These are phyloP conservation scores for Anarhynchus alexandrinus DNA, from an alignment of 2,113 vertebrate genomes.

Conservation along the genomic window DNA sequence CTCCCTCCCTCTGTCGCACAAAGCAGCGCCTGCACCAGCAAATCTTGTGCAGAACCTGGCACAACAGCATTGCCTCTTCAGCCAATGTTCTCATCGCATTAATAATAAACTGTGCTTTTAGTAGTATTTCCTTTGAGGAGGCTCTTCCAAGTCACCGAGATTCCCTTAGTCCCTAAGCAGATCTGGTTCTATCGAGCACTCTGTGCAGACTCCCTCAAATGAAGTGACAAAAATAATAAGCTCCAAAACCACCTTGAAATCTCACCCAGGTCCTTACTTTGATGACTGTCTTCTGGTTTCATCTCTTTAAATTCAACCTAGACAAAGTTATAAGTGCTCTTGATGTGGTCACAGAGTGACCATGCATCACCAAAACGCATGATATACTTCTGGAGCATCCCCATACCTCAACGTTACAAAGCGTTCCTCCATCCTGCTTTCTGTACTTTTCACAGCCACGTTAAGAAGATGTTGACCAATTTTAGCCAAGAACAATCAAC, in stretches of 20 bases:
- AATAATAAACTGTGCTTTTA: not conserved
- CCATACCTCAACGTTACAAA: rapidly evolving
- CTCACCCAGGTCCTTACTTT: not conserved
- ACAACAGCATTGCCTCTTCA: not conserved
- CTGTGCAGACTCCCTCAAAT: not conserved
- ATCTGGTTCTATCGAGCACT: not conserved
- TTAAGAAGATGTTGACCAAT: not conserved
- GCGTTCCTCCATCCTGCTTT: not conserved
- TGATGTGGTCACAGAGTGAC: not conserved
- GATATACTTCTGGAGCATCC: not conserved
- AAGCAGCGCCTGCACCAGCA: not conserved
- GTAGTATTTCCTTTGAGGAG: not conserved
- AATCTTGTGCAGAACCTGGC: not conserved
- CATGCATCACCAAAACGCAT: not conserved
- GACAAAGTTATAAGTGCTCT: not conserved
- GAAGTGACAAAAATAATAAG: not conserved
- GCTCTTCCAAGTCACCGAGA: not conserved
- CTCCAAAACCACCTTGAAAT: not conserved
- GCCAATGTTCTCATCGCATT: not conserved
- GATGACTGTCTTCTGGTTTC: not conserved
- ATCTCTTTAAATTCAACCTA: not conserved
- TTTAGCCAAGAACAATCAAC: not conserved
- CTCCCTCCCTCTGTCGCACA: not conserved
- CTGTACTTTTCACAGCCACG: not conserved
- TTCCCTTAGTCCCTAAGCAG: not conserved